These are phyloP conservation scores for Rotaria socialis DNA, from an alignment of 2,888 invertebrate species.

Conservation along the genomic window DNA sequence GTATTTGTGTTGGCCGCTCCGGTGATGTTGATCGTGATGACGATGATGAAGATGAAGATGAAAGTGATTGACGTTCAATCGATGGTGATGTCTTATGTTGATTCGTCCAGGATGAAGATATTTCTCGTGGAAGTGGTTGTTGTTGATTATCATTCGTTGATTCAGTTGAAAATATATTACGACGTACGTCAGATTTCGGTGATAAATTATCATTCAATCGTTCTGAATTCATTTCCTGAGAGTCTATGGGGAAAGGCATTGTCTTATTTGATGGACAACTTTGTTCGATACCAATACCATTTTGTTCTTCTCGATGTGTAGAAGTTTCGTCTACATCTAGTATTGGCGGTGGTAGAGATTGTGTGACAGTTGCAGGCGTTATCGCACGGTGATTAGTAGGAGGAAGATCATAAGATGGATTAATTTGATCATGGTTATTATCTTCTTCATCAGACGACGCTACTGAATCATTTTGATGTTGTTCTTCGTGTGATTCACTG, in stretches of 20 bases:
- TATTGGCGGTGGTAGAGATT: background rate
- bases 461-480: background rate
- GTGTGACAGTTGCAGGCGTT: background rate
- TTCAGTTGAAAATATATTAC: slow-evolving; percentile 14
- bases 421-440: background rate
- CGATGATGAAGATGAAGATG: background rate
- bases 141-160: background rate
- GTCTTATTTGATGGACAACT: background rate
- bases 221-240: slow-evolving; percentile 2
- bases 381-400: background rate
- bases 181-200: background rate
- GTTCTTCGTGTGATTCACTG: background rate
- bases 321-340: background rate
- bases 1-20: background rate
- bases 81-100: background rate
- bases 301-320: background rate
- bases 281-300: background rate
- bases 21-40: background rate
- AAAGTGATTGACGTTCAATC: background rate
- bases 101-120: background rate
- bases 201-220: background rate
- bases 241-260: background rate
- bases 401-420: background rate
- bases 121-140: background rate
- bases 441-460: background rate